Evolutionary conservation across 1,140 invertebrate genomes (phyloP).

Genomic region (Wiebesia pumilae): DNA sequence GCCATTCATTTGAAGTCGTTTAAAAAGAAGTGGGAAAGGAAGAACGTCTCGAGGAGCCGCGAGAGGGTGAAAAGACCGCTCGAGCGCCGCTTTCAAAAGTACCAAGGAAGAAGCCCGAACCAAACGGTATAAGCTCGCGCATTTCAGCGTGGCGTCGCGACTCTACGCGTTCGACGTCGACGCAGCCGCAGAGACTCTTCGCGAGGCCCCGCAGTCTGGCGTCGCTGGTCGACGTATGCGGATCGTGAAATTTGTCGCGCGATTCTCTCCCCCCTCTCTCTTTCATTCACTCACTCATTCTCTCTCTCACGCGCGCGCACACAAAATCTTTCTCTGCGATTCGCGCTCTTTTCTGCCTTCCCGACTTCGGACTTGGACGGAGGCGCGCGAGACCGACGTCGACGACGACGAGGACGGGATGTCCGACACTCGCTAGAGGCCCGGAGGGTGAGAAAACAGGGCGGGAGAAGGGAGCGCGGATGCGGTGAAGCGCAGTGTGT

Average conservation of each 20-base stretch:
- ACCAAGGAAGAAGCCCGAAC: neutral
- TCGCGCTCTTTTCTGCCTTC: neutral
- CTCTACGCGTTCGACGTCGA: neutral
- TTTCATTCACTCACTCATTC: neutral
- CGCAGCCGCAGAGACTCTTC: conserved; percentile 36
- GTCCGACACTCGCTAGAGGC: neutral
- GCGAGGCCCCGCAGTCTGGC: conserved; percentile 65
- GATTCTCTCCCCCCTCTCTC: neutral
- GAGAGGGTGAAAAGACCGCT: too few relatives aligned
- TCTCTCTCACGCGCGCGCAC: neutral
- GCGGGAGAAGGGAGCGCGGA: too few relatives aligned
- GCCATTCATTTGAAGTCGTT: too few relatives aligned
- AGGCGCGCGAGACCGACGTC: conserved; percentile 16
- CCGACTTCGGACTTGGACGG: neutral
- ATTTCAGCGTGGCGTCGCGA: neutral
- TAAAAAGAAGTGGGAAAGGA: too few relatives aligned
- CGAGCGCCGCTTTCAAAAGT: neutral
- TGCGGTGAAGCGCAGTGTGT: neutral
- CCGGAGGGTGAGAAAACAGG: neutral
- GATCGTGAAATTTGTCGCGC: conserved; percentile 51
- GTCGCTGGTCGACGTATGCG: conserved; percentile 70
- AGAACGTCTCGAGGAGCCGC: too few relatives aligned
- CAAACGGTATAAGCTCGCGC: neutral
- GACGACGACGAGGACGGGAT: neutral
- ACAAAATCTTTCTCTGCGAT: too few relatives aligned